phyloP scores from a whole-genome alignment of 2,113 vertebrate genomes.

The Prunella himalayana region DNA sequence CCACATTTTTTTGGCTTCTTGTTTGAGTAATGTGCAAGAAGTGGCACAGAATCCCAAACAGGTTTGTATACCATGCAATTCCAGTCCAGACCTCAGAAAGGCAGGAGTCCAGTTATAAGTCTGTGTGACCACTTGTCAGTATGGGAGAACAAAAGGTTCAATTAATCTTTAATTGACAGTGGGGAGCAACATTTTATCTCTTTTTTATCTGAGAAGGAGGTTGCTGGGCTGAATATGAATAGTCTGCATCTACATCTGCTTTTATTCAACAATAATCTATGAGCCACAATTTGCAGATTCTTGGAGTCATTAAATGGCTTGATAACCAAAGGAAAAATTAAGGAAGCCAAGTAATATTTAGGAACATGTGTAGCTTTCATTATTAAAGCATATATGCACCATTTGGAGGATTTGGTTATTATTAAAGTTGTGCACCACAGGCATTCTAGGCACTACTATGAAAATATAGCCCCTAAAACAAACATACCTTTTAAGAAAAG shows the following conservation, averaged over 20 bases:
- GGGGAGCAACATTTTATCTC: not conserved
- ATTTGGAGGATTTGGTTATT: not conserved
- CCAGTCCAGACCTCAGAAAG: not conserved
- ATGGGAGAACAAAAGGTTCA: not conserved
- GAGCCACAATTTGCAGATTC: not conserved
- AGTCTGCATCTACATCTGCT: not conserved
- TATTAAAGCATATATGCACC: not conserved
- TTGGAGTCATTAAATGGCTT: not conserved
- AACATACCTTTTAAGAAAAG: not conserved
- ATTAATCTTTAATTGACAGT: not conserved
- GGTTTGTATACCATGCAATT: not conserved
- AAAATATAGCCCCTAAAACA: not conserved
- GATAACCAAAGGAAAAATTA: not conserved
- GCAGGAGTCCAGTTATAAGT: not conserved
- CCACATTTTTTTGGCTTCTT: not conserved
- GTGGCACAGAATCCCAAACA: not conserved
- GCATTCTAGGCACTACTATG: not conserved
- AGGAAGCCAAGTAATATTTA: not conserved
- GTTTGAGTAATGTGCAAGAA: not conserved
- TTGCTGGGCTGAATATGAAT: not conserved
- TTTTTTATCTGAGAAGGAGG: not conserved
- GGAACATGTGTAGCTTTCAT: not conserved
- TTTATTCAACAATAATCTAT: not conserved
- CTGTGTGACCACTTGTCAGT: not conserved
- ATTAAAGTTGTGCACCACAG: accelerated